These are phyloP conservation scores for Sipha maydis DNA, from an alignment of 2,888 invertebrate species.

Conservation along the genomic window DNA sequence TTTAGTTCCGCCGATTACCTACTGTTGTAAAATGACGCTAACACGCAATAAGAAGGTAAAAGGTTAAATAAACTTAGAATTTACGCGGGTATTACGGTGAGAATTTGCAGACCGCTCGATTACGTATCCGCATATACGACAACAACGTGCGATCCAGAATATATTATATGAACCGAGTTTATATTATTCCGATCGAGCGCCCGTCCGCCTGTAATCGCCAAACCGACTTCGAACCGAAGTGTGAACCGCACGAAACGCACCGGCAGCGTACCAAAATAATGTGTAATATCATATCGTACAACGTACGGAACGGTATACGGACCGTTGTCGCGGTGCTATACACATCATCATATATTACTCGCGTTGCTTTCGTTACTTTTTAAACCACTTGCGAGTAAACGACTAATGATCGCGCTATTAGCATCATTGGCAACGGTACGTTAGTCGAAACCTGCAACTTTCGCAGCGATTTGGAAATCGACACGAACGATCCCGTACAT, in stretches of 20 bases:
- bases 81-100: not conserved
- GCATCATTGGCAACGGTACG: too few relatives aligned
- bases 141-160: not conserved
- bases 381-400: not conserved
- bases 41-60: slow-evolving; percentile 23
- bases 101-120: slow-evolving; percentile 2
- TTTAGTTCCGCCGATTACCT: slow-evolving; percentile 15
- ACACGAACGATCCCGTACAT: too few relatives aligned
- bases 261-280: not conserved
- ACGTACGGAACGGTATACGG: not conserved
- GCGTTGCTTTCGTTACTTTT: not conserved
- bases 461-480: too few relatives aligned
- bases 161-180: not conserved
- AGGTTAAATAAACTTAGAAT: not conserved
- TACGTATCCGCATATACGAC: not conserved
- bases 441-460: too few relatives aligned
- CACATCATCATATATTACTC: not conserved
- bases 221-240: not conserved
- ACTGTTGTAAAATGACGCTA: slow-evolving; percentile 21
- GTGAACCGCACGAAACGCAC: not conserved
- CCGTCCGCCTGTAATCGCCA: not conserved
- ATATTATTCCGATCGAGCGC: slow-evolving; percentile 17
- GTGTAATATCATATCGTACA: too few relatives aligned
- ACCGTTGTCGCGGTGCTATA: not conserved
- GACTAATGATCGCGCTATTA: too few relatives aligned